A percentile compares a stretch with the other conserved stretches of the same genome.
Conservation (phyloP, 2,888 invertebrate genomes). For the Amphipoea oculea region DNA sequence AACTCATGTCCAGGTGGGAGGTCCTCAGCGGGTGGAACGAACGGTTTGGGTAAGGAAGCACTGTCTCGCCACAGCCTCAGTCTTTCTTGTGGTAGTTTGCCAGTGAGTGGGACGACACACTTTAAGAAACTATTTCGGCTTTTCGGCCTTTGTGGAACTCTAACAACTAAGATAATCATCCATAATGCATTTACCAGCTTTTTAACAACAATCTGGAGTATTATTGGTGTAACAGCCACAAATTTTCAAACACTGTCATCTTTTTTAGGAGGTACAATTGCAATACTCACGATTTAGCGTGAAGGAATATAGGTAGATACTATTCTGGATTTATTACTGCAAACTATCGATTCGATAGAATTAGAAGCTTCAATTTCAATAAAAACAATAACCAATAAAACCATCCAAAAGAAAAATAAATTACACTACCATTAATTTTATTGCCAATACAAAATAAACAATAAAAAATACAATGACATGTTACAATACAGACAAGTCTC, state of each 20-base stretch:
- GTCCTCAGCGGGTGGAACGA: too few species aligned
- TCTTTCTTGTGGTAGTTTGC: too few species aligned
- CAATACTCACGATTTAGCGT: background rate
- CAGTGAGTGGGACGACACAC: too few species aligned
- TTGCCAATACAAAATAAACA: conserved; percentile 44
- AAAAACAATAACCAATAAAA: conserved; percentile 3
- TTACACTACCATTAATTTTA: conserved; percentile 45
- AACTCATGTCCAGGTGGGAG: too few species aligned
- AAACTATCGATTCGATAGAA: background rate
- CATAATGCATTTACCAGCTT: background rate
- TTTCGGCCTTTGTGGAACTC: too few species aligned
- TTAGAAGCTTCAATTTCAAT: background rate
- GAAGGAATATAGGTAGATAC: background rate
- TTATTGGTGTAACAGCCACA: background rate
- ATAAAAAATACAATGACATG: conserved; percentile 21
- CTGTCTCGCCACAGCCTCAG: too few species aligned
- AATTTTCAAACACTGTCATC: background rate
- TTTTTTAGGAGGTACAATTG: background rate
- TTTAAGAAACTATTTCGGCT: too few species aligned
- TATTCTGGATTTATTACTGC: background rate
- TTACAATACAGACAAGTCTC: conserved; percentile 31
- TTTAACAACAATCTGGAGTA: too few species aligned
- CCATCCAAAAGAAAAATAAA: background rate
- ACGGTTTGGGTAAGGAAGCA: too few species aligned
- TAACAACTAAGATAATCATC: too few species aligned